These are phyloP conservation scores for Chelonus insularis DNA, from an alignment of 1,140 invertebrate genomes.

Conservation along the genomic window DNA sequence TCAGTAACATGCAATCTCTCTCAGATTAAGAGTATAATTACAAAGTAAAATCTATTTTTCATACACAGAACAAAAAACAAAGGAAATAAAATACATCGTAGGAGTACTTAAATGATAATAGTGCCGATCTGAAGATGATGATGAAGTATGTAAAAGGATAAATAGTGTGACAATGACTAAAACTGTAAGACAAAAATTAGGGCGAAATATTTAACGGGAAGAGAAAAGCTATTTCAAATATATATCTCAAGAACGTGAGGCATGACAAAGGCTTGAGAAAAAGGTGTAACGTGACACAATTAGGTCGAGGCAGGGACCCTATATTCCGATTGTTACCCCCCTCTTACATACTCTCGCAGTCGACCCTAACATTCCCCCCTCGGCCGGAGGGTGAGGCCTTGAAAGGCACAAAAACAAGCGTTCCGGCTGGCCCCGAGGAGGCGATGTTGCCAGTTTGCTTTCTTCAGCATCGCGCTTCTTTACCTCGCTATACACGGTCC, in stretches of 20 bases:
- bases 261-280: constrained; percentile 9
- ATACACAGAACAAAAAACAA: too few species aligned
- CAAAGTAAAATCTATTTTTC: too few species aligned
- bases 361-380: constrained; percentile 11
- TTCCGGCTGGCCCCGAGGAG: constrained; percentile 29
- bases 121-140: too few species aligned
- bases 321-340: constrained; percentile 36
- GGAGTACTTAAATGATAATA: too few species aligned
- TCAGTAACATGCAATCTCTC: constrained; percentile 8
- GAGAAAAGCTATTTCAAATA: not conserved
- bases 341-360: constrained; percentile 4
- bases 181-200: not conserved
- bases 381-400: constrained; percentile 42
- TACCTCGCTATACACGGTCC: not conserved
- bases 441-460: constrained; percentile 18
- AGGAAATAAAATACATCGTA: too few species aligned
- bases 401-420: constrained; percentile 43
- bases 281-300: constrained; percentile 41
- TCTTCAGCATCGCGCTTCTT: not conserved
- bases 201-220: not conserved
- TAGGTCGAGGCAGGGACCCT: constrained; percentile 35
- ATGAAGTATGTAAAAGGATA: too few species aligned
- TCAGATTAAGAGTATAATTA: not conserved
- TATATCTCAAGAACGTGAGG: not conserved
- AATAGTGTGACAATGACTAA: not conserved